These are phyloP conservation scores for Arctopsyche grandis DNA, from an alignment of 1,140 invertebrate species.

Conservation along the genomic window DNA sequence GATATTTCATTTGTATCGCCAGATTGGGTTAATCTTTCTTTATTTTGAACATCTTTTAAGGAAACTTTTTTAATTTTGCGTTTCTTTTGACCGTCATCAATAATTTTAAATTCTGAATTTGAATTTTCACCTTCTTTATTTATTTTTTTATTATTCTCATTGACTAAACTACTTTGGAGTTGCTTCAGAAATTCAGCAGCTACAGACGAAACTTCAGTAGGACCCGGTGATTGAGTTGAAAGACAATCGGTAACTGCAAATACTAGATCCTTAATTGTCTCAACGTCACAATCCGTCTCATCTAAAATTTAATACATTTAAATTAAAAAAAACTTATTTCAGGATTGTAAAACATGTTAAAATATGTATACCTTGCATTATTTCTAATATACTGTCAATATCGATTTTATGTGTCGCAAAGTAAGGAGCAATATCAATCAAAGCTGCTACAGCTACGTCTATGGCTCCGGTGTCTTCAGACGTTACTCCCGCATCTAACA, in stretches of 20 bases:
- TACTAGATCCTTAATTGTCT: constrained; percentile 14
- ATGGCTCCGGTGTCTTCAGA: constrained; percentile 26
- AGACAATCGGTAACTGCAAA: constrained; percentile 15
- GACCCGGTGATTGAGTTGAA: neutral
- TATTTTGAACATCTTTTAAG: neutral
- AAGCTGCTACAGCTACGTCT: constrained; percentile 39
- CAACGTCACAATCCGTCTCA: constrained; percentile 7
- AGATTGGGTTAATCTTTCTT: no score
- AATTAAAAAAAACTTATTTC: neutral
- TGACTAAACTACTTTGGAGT: neutral
- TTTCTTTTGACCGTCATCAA: neutral
- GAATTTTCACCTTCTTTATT: neutral
- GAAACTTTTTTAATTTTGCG: neutral
- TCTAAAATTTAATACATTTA: constrained; percentile 16
- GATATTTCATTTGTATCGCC: no score
- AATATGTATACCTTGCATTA: neutral
- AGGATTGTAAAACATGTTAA: neutral
- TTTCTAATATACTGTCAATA: neutral
- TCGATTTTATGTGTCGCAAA: neutral
- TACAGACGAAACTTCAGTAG: neutral
- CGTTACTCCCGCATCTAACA: constrained; percentile 35
- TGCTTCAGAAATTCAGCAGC: constrained; percentile 12
- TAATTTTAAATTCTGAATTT: neutral
- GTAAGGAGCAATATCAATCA: constrained; percentile 36
- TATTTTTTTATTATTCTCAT: neutral